These are phyloP conservation scores for Drosophila cracens DNA, from an alignment of 2,888 invertebrate genomes.

Conservation along the genomic window DNA sequence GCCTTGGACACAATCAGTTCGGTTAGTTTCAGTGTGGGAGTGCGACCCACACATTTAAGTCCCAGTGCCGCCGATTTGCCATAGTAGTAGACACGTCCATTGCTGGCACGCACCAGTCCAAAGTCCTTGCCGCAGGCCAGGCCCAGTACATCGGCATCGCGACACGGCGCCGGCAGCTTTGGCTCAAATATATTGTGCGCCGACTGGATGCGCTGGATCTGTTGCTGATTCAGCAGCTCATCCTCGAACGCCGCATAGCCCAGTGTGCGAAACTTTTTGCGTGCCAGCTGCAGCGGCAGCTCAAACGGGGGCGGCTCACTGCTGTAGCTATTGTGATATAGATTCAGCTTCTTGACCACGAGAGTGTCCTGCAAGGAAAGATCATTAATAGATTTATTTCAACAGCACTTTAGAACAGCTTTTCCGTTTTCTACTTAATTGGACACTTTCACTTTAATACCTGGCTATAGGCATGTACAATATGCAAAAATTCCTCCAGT, in stretches of 20 bases:
- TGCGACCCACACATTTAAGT: slow-evolving; percentile 88
- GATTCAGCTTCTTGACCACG: slow-evolving; percentile 88
- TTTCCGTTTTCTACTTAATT: background rate
- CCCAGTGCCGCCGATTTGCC: slow-evolving; percentile 95
- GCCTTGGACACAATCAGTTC: slow-evolving; percentile 89
- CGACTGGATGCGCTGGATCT: slow-evolving; percentile 85
- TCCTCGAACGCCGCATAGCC: slow-evolving; percentile 91
- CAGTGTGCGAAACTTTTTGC: slow-evolving; percentile 91
- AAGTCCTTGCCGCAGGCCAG: slow-evolving; percentile 96
- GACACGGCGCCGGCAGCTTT: slow-evolving; percentile 85
- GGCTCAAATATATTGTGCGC: slow-evolving; percentile 87
- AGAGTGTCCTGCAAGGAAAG: slow-evolving; percentile 88
- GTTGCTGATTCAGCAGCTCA: slow-evolving; percentile 86
- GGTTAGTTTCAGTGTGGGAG: slow-evolving; percentile 85
- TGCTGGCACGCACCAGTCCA: slow-evolving; percentile 92
- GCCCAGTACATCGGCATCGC: slow-evolving; percentile 92
- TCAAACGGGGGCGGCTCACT: slow-evolving; percentile 85
- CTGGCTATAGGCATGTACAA: background rate
- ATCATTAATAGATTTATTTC: background rate
- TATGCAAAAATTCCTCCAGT: background rate
- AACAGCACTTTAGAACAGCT: background rate
- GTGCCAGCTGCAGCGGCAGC: slow-evolving; percentile 90
- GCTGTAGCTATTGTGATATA: slow-evolving; percentile 85
- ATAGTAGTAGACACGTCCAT: slow-evolving; percentile 95
- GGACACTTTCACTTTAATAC: background rate